A percentile compares a stretch with the other conserved stretches of the same genome.
These are phyloP conservation scores for Propithecus deckenii DNA, from an alignment of 2,797 vertebrate species.

Conservation along the genomic window DNA sequence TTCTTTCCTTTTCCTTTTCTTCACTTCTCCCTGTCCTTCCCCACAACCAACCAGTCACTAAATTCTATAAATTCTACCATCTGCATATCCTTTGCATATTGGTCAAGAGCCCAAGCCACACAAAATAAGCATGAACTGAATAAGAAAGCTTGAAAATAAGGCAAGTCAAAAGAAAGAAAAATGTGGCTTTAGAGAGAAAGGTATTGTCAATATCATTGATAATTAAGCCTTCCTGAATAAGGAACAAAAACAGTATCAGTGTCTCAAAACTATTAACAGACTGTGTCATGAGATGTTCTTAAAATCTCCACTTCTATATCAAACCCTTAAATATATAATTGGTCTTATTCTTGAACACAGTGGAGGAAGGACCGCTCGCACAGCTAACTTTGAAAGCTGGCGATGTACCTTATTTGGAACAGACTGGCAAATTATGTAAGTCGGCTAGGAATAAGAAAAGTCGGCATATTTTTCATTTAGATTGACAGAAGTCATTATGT, in stretches of 20 bases:
- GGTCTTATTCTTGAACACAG: background rate
- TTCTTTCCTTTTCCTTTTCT: background rate
- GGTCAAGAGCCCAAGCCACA: background rate
- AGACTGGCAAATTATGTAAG: background rate
- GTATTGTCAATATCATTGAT: background rate
- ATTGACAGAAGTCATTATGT: background rate
- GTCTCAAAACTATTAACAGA: background rate
- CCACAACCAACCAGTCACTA: background rate
- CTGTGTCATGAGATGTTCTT: background rate
- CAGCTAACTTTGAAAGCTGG: background rate
- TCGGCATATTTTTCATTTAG: background rate
- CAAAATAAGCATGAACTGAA: background rate
- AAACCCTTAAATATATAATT: background rate
- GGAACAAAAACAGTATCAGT: background rate
- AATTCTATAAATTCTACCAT: background rate
- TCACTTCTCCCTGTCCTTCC: background rate
- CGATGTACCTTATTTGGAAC: background rate
- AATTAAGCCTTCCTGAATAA: background rate
- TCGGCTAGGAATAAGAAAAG: background rate
- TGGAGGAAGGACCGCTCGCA: background rate
- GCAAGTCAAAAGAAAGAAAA: background rate
- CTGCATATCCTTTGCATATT: background rate
- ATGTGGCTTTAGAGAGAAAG: background rate
- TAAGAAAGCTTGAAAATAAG: background rate
- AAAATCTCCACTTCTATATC: background rate